phyloP scores from a whole-genome alignment of 2,113 vertebrate genomes.

The Malurus melanocephalus region DNA sequence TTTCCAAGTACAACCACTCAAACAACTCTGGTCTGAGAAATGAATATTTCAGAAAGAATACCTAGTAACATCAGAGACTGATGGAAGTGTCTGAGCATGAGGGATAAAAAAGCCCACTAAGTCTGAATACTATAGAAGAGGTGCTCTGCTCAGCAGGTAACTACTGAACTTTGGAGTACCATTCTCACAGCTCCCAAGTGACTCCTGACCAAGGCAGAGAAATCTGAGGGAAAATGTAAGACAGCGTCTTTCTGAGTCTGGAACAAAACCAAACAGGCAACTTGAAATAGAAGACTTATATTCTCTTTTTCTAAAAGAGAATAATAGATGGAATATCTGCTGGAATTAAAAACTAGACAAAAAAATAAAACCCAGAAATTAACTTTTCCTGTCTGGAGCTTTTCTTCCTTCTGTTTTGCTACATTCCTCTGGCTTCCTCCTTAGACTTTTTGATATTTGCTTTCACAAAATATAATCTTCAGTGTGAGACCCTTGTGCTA shows the following conservation, averaged over 20 bases:
- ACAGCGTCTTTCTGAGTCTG: not conserved
- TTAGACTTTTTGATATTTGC: not conserved
- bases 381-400: not conserved
- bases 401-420: not conserved
- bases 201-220: not conserved
- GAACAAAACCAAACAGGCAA: not conserved
- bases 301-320: not conserved
- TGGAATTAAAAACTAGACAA: not conserved
- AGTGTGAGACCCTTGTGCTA: not conserved
- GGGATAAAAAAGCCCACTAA: not conserved
- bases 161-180: not conserved
- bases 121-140: not conserved
- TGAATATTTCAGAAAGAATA: slow-evolving; percentile 19
- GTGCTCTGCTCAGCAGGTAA: slow-evolving; percentile 13
- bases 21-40: not conserved
- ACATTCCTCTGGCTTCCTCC: not conserved
- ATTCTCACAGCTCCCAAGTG: not conserved
- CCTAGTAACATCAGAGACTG: slow-evolving; percentile 3
- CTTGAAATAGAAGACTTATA: not conserved
- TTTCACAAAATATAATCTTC: not conserved
- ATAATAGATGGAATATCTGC: not conserved
- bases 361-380: not conserved
- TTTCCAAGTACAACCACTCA: not conserved
- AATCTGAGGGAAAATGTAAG: not conserved
- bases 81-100: not conserved